Evolutionary conservation across 1,140 invertebrate species (phyloP), one percentile per base, ranked within the genome.

Genomic region (Neodiprion pinetum): DNA sequence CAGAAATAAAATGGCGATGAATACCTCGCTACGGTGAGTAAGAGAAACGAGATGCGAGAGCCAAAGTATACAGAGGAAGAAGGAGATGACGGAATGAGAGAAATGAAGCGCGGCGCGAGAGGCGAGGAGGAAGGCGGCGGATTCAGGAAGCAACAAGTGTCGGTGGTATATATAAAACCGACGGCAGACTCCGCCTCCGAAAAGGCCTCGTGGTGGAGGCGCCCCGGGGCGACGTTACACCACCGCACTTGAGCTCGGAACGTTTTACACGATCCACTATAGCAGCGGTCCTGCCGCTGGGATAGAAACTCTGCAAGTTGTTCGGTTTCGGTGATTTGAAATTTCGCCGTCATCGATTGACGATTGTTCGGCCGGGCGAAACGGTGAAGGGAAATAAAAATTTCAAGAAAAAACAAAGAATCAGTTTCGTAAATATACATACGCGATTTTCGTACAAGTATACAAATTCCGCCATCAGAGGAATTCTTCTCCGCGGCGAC

Each of bases 211-310:
- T 81, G 82, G 81, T 84, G 85, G 82, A 84, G 84, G 84, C 80
- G 85, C 85, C 86, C 85, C 76, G 84, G 80, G 83, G 84, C 85
- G 81, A 85, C 53, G 78, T 80, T 78, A 84, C 86, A 88, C 86
- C 87, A 88, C 87, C 86, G 87, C 87, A 88, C 86, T 88, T 84
- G 81, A 84, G 83, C 77, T 79, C 77, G 79, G 84, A 87, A 61
- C 53, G 53, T 61, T 61, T 61, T 61, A 61, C 53, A 17, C 11
- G 53, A 61, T 61, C 53, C 53, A 61, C 53, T 12, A 17, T 2
- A 61, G n/a, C 11, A 61, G 53, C 11, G 53, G n/a, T 14, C 11
- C 53, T 61, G 53, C 53, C 53, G 53, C 53, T 14, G 1, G 53
- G 53, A 14, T 17, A 17, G 11, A 61, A 61, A 8, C 53, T 61